Conservation (phyloP, 1,140 invertebrate genomes). For the Drosophila lacteicornis region DNA sequence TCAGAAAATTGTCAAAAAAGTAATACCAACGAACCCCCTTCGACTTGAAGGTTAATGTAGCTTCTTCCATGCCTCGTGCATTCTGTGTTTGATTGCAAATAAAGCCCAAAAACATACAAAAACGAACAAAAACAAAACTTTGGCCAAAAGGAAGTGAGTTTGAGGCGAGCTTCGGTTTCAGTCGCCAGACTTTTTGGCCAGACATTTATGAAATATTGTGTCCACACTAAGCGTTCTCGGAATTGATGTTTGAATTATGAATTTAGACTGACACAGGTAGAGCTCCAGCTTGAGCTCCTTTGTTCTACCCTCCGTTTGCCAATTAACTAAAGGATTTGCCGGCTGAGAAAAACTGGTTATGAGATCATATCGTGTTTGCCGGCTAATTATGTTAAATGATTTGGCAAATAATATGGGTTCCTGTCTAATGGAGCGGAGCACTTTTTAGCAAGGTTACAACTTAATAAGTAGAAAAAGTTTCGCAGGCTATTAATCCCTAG, state of each 20-base stretch:
- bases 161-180: conserved; percentile 14
- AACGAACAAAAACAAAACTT: conserved; percentile 33
- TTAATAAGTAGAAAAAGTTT: conserved; percentile 10
- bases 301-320: conserved; percentile 35
- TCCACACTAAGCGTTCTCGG: conserved; percentile 49
- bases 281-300: conserved; percentile 15
- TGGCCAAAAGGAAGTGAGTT: conserved; percentile 27
- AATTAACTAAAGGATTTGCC: conserved; percentile 60
- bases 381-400: conserved; percentile 65
- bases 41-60: conserved; percentile 78
- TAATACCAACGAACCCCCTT: conserved; percentile 32
- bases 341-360: conserved; percentile 46
- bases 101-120: conserved; percentile 26
- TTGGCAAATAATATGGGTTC: conserved; percentile 39
- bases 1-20: conserved; percentile 73
- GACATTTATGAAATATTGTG: conserved; percentile 60
- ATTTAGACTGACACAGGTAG: conserved; percentile 38
- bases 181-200: conserved; percentile 35
- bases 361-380: conserved; percentile 22
- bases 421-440: not conserved
- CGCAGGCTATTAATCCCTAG: not conserved
- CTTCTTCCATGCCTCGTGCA: conserved; percentile 59
- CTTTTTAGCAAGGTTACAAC: conserved; percentile 5
- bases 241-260: conserved; percentile 67
- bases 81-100: conserved; percentile 76